Base-by-base conservation (phyloP, 2,888 invertebrate species). In the Rhaphigaster nebulosa region DNA sequence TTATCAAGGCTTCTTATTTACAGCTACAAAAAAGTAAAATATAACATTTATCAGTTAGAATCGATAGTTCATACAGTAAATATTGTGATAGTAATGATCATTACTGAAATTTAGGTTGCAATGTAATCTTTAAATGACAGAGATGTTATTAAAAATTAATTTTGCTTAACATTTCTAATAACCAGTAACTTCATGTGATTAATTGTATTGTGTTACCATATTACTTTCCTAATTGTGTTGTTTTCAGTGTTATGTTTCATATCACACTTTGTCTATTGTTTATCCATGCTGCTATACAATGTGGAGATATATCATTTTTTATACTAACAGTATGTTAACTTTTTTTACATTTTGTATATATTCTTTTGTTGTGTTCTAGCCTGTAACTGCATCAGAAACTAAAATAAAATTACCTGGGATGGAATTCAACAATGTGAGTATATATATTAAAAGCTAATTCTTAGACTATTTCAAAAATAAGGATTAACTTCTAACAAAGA, bases 351-450 rank as follows among this genome's bases (percentile, higher is more conserved):
- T 34, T 34, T 70, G n/a, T n/a, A n/a, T n/a, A n/a, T n/a, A n/a
- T 18, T 18, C 6, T 87, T 29, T 45, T 84, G 13, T 41, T 65
- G 87, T 80, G 84, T 91, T 91, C 41, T 94, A 97, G 96, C 97
- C 97, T 26, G 96, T 96, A 15, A 96, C 96, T 94, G 97, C 97
- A n/a, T 96, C 96, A 6, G 96, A 97, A 93, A 97, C 97, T 34
- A 96, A 96, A 94, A 96, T 97, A 93, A 96, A 96, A 93, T 94
- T 97, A 92, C 96, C 96, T 29, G 96, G 96, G 50, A 94, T 97
- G 91, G 96, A 95, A 54, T 90, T 80, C n/a, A 84, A 84, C n/a
- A 45, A 70, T 70, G 70, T 70, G 20, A 70, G 70, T 70, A 34
- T 34, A n/a, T n/a, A 29, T 70, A 4, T 34, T 70, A 70, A 34